phyloP scores from a whole-genome alignment of 2,797 vertebrate species.

The Sparidentex hasta region DNA sequence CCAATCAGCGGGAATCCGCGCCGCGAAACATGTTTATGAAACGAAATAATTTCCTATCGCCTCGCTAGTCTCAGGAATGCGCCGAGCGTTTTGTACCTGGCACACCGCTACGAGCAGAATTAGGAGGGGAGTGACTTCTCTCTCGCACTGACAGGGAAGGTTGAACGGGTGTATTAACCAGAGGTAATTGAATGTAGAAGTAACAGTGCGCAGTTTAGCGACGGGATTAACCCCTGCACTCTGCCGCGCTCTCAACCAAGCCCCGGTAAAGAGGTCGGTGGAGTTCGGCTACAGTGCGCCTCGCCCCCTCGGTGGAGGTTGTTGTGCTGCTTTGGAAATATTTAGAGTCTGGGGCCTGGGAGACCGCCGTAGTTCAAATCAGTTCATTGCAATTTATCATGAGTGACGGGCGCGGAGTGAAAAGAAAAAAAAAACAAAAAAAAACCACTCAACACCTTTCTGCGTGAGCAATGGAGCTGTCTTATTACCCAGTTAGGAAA shows the following conservation, averaged over 20 bases:
- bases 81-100: constrained; percentile 58
- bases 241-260: constrained; percentile 46
- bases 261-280: constrained; percentile 5
- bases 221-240: constrained; percentile 69
- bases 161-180: constrained; percentile 74
- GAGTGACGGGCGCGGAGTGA: constrained; percentile 60
- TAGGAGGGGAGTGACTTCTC: constrained; percentile 65
- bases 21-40: constrained; percentile 67
- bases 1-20: constrained; percentile 65
- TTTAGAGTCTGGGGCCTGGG: constrained; percentile 60
- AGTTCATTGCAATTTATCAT: constrained; percentile 73
- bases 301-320: not conserved
- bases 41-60: constrained; percentile 59
- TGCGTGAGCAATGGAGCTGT: constrained; percentile 72
- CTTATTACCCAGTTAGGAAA: constrained; percentile 70
- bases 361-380: constrained; percentile 58
- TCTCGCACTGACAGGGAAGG: constrained; percentile 53
- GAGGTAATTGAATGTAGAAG: constrained; percentile 82
- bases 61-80: constrained; percentile 51
- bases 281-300: not conserved
- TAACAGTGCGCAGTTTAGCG: constrained; percentile 66
- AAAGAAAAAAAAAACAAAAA: no score
- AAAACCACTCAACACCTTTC: constrained; percentile 66
- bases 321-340: constrained; percentile 38
- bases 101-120: constrained; percentile 61